Base-by-base conservation (phyloP, 1,140 invertebrate genomes). In the Scaptodrosophila lebanonensis region DNA sequence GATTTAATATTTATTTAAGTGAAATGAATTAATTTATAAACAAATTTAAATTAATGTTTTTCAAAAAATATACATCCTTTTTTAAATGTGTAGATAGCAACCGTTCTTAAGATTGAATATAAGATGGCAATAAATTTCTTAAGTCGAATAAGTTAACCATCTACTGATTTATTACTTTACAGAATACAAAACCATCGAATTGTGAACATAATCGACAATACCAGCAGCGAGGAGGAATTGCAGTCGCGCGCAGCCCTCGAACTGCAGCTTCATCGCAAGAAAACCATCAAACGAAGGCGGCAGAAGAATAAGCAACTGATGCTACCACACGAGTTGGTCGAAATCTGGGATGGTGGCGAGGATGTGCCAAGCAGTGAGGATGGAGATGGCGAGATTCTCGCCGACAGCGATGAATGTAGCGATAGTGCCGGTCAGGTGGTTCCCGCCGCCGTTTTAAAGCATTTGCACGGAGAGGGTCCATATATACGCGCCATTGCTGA, bases 331-430 rank as follows among this genome's bases (percentile, higher is more conserved):
- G 85, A 86, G 36, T 57, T 86, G 11, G 85, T 87, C 6, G 85
- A 86, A 63, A 86, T 87, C 17, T 87, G 86, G 70, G 86, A 86
- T 12, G 85, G 73, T 3, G 73, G 53, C 7, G 84, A 86, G 40
- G 83, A 85, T 50, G 83, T 83, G 8, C 77, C 77, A 2, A 69
- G 69, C 27, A 85, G 83, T 15, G 83, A 85, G 38, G 72, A 77
- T 12, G 76, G 48, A 0, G 82, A 85, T 17, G 75, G 79, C n/a
- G 86, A 86, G 13, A 57, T 85, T 0, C 12, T 85, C 3, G 84
- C 85, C 0, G 85, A 86, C 12, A 87, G 84, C 29, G 86, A 87
- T 43, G 86, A 87, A 8, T 87, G 86, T 36, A 87, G 86, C 43
- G 86, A 87, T 25, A 50, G 69, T 5, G 67, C 67, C 0, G 64